Percentiles rank a stretch among this genome's conserved stretches.
Evolutionary conservation across 2,113 vertebrate genomes (phyloP).

Genomic region (Lucifuga dentata): DNA sequence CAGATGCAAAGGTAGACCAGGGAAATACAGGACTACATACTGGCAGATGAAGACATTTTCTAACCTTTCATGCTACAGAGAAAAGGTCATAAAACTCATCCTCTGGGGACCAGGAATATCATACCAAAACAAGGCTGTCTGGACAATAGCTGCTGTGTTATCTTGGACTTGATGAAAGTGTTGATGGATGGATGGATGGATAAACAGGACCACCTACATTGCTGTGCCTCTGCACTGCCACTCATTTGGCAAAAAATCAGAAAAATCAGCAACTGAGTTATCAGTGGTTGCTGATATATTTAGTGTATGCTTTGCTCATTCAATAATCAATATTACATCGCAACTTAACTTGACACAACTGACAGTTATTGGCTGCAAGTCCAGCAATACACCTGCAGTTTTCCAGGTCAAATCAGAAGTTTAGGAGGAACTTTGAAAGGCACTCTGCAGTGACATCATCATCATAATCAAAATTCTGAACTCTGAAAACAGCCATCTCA

Average conservation of each 20-base stretch:
- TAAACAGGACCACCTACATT: neutral
- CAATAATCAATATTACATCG: neutral
- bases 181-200: neutral
- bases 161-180: too few relatives aligned
- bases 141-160: too few relatives aligned
- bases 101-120: too few relatives aligned
- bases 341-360: too few relatives aligned
- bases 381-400: neutral
- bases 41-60: too few relatives aligned
- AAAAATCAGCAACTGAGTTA: neutral
- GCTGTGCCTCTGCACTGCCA: too few relatives aligned
- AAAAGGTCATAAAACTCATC: too few relatives aligned
- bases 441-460: neutral
- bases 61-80: too few relatives aligned
- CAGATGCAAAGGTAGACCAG: too few relatives aligned
- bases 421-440: constrained; percentile 5
- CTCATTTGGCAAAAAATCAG: too few relatives aligned
- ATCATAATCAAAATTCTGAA: constrained; percentile 15
- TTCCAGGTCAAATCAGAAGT: constrained; percentile 8
- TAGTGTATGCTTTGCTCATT: neutral
- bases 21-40: too few relatives aligned
- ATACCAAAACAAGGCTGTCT: too few relatives aligned
- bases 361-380: neutral
- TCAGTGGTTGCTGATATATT: neutral
- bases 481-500: neutral